Evolutionary conservation across 2,888 invertebrate genomes (phyloP), one percentile per base, ranked within the genome.

Genomic region (Allygus modestus): DNA sequence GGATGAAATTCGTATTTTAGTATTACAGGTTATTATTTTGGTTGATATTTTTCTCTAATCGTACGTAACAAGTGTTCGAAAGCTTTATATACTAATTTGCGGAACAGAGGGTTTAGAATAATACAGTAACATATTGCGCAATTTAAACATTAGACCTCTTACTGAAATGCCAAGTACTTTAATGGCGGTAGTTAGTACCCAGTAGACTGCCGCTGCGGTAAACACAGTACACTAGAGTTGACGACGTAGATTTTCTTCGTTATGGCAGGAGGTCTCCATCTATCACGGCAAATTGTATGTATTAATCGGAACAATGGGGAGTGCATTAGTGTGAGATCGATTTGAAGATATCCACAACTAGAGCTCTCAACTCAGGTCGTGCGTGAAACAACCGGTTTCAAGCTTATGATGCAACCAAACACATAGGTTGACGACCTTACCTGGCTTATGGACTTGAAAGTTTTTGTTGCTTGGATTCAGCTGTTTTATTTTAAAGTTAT

Each of bases 271-370:
- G 23, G 4, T 20, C 58, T 23, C 20, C 15, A 23, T 26, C 5
- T 58, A 26, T 12, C 58, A 7, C 12, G 1, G 58, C 12, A 58
- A 58, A 58, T 58, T 58, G 20, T 15, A 58, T 7, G 58, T 23
- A 58, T 58, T 9, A 58, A 23, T 20, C 5, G 15, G 58, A 58
- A 58, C 58, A 58, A 58, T 58, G 26, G 58, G 7, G 23, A 51
- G n/a, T 51, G 23, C 26, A 58, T 58, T 23, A 7, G 20, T 2
- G 58, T 0, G 26, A 58, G 23, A 58, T 58, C 26, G 58, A 58
- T 58, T 26, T 58, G 58, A 58, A 58, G 58, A 58, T 58, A 58
- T 58, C 58, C 58, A 23, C 58, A 58, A 51, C 11, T 51, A 51
- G 51, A n/a, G 23, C 23, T 58, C 51, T 37, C 37, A 17, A 51